Evolutionary conservation across 1,140 invertebrate genomes (phyloP), one percentile per base, ranked within the genome.

Genomic region (Pantala flavescens): DNA sequence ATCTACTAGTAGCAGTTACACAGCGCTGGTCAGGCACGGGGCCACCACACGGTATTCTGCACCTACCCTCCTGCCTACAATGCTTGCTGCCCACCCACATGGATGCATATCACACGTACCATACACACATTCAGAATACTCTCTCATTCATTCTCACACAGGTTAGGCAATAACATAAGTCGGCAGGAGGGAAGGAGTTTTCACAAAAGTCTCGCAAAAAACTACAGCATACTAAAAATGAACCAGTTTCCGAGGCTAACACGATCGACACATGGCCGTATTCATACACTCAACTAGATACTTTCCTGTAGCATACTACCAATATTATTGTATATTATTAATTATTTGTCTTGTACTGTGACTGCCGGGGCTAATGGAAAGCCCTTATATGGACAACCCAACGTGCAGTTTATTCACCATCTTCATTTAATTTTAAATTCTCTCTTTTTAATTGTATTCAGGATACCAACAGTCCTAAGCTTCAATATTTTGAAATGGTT

Each of bases 1-100:
- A 72, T 72, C 19, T 72, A 72, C 71, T 72, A 72, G 71, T 42
- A 72, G 71, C 71, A 63, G 49, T 63, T 63, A 21, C 49, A 19
- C 49, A 63, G 49, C 49, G 49, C 49, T 21, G 49, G 49, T 63
- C 49, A 63, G 49, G 49, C 49, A 63, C 49, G 49, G 49, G 49
- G 49, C 49, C 49, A 63, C 49, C 49, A 63, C 12, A 63, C 49
- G 14, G 49, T 63, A 63, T 63, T 21, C 49, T 36, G n/a, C 49
- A 16, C 49, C n/a, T 63, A 12, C 49, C 49, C 49, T 63, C 49
- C 49, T 63, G 49, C 49, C 49, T 12, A 63, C 49, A 63, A 36
- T 63, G 49, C 49, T 12, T 19, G 49, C 49, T 1, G 49, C 49
- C 49, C 14, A 63, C 49, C n/a, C 12, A 63, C 49, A 63, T 21